Evolutionary conservation across 2,113 vertebrate species (phyloP), one percentile per base, ranked within the genome.

Genomic region (Scortum barcoo): DNA sequence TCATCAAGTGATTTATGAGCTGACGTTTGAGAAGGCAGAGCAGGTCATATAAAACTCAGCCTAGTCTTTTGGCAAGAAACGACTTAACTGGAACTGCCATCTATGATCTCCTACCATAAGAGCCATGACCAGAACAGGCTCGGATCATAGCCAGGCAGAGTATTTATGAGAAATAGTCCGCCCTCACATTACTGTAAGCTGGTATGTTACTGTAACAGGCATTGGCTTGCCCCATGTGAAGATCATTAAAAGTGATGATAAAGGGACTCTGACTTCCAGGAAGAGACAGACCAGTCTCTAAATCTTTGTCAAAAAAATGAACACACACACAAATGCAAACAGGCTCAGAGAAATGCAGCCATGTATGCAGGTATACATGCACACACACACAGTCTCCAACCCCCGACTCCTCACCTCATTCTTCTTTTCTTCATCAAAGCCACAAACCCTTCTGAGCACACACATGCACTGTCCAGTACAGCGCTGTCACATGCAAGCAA

Each of bases 111-210:
- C 50, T 20, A 87, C 78, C 78, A 81, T 85, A 80, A 78, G 30
- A 68, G 57, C 69, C 75, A 81, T 76, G 61, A 86, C 84, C 76
- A 76, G 81, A 84, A 83, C 33, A 60, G 66, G 40, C 78, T 38
- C 48, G 67, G 68, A 89, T 91, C 62, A 71, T 22, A 90, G 78
- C 83, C 76, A 83, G 72, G 51, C 53, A 78, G 79, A 76, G 76
- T 81, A 88, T 82, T 91, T 93, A 92, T 93, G 88, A 89, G 89
- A 93, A 94, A 85, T 77, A 80, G 82, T 81, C 83, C 74, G 65
- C 84, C 80, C 84, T 78, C 40, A 62, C 65, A 86, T 94, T 93
- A 92, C 92, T 86, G 93, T 94, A 93, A 94, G 81, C 80, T 67
- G 76, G 83, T 58, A 85, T 83, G 82, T 92, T 93, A 91, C 90